phyloP scores from a whole-genome alignment of 2,113 vertebrate genomes.

The Phylloscopus trochiloides region DNA sequence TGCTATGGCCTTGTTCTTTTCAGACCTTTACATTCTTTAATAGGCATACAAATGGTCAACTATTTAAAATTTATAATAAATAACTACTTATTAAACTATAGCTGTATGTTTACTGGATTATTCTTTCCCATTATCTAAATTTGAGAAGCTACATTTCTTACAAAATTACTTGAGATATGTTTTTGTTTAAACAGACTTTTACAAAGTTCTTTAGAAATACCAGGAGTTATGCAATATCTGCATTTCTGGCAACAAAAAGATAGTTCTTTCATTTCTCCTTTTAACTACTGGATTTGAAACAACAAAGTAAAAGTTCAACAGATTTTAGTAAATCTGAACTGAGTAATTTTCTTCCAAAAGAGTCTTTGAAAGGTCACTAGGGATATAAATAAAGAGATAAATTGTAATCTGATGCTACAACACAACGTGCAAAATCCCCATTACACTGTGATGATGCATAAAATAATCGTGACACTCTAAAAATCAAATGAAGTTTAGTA shows the following conservation, averaged over 20 bases:
- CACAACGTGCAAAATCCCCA: neutral
- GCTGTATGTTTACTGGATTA: neutral
- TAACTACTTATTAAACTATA: neutral
- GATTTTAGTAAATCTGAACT: neutral
- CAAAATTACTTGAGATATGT: neutral
- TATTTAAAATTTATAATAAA: neutral
- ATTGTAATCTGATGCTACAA: neutral
- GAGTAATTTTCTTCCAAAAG: neutral
- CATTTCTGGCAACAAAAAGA: neutral
- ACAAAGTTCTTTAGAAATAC: neutral
- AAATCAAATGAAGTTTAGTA: neutral
- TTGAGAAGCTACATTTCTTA: neutral
- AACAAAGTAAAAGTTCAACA: neutral
- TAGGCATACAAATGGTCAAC: neutral
- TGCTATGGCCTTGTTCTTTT: neutral
- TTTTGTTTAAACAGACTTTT: neutral
- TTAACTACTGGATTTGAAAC: neutral
- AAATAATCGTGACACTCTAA: neutral
- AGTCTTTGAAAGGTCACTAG: neutral
- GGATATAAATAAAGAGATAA: neutral
- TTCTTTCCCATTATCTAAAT: neutral
- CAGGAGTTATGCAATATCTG: neutral
- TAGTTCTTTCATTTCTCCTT: neutral
- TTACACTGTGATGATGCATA: neutral
- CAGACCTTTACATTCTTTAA: neutral